Conservation (phyloP, 2,888 invertebrate species). For the Chirona hameri region DNA sequence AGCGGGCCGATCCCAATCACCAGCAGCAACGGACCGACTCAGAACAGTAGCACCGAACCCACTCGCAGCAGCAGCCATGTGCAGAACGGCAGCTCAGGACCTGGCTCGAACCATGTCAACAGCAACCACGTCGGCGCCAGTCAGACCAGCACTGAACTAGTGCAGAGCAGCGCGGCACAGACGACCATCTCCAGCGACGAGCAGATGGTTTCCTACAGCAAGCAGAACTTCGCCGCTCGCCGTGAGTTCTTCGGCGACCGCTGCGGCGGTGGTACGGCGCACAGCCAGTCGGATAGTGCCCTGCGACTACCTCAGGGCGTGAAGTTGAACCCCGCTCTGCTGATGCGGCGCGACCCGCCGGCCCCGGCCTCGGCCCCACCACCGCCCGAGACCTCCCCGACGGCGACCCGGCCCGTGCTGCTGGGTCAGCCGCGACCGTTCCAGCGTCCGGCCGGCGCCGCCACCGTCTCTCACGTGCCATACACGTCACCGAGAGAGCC, state of each 20-base stretch:
- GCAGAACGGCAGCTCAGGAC: background rate
- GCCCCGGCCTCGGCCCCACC: background rate
- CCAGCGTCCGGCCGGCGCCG: background rate
- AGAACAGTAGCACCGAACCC: background rate
- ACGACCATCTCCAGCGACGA: background rate
- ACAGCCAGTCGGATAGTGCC: background rate
- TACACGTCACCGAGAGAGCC: background rate
- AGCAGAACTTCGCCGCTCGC: background rate
- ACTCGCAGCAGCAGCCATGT: background rate
- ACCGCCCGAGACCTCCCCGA: background rate
- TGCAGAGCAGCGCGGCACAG: background rate
- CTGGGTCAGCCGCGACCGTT: conserved; percentile 6
- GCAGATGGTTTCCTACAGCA: background rate
- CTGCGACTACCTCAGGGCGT: background rate
- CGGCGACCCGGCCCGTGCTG: background rate
- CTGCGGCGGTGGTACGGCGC: background rate
- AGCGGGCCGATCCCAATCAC: background rate
- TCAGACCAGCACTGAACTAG: background rate
- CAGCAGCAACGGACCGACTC: background rate
- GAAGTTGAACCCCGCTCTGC: background rate
- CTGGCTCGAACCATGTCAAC: background rate
- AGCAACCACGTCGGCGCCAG: background rate
- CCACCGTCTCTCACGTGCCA: background rate
- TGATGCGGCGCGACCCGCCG: background rate
- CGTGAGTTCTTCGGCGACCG: conserved; percentile 1